A percentile compares a stretch with the other conserved stretches of the same genome.
Evolutionary conservation across 2,888 invertebrate genomes (phyloP).

Genomic region (Noctuana brunneofusca): DNA sequence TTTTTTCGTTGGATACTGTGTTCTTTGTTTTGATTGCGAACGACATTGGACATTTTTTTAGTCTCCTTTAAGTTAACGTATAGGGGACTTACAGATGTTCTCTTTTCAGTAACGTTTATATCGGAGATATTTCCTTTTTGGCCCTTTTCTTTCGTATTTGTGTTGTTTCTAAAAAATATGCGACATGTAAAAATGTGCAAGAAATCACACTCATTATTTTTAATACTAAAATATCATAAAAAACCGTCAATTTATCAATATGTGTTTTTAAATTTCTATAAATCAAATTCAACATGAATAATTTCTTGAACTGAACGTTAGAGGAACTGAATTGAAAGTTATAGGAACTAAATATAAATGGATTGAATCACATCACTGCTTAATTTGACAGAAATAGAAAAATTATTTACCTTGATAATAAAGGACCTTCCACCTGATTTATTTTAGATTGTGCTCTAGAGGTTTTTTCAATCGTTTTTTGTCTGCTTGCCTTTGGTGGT

Average conservation of each 20-base stretch:
- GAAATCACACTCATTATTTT: too few species aligned
- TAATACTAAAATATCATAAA: too few species aligned
- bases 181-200: too few species aligned
- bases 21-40: background rate
- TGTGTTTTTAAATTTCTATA: too few species aligned
- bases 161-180: constrained; percentile 13
- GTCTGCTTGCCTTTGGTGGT: constrained; percentile 58
- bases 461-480: constrained; percentile 35
- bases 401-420: constrained; percentile 36
- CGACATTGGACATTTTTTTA: background rate
- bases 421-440: constrained; percentile 35
- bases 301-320: too few species aligned
- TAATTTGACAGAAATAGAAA: background rate
- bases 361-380: background rate
- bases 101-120: constrained; percentile 42
- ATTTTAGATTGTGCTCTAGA: constrained; percentile 31
- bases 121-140: constrained; percentile 39
- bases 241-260: too few species aligned
- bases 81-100: constrained; percentile 42
- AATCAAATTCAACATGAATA: too few species aligned
- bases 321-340: too few species aligned
- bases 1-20: constrained; percentile 9
- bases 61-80: constrained; percentile 51
- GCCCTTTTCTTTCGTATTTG: background rate
- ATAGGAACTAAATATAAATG: too few species aligned